phyloP scores from a whole-genome alignment of 2,888 invertebrate species.

The Leptopilina syphax region DNA sequence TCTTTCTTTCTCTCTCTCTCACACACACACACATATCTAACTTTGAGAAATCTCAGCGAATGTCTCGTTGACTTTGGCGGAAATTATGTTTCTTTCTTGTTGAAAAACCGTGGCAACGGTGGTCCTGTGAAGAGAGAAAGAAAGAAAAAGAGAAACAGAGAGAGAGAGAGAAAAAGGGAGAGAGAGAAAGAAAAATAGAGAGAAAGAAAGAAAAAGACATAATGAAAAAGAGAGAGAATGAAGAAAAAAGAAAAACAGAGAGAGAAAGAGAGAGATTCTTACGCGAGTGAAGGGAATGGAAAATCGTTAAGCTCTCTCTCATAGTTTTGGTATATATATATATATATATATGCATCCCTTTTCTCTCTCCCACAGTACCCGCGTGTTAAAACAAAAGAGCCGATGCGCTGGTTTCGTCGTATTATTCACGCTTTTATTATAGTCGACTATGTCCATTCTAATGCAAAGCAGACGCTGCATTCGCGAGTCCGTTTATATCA shows the following conservation, averaged over 20 bases:
- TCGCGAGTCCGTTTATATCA: slow-evolving; percentile 43
- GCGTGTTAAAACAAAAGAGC: slow-evolving; percentile 52
- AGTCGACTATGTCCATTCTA: slow-evolving; percentile 56
- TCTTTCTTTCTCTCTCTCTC: too few relatives aligned
- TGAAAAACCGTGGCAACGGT: slow-evolving; percentile 15
- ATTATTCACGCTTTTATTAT: slow-evolving; percentile 57
- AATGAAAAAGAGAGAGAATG: too few relatives aligned
- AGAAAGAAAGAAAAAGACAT: too few relatives aligned
- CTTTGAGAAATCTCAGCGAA: slow-evolving; percentile 9
- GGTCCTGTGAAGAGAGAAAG: background rate
- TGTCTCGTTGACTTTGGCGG: slow-evolving; percentile 29
- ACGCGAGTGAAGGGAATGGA: slow-evolving; percentile 23
- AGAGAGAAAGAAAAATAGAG: too few relatives aligned
- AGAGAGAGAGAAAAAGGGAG: too few relatives aligned
- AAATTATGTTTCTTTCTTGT: slow-evolving; percentile 30
- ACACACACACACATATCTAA: background rate
- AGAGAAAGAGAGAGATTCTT: background rate
- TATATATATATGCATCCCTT: slow-evolving; percentile 7
- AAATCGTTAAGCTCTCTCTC: slow-evolving; percentile 33
- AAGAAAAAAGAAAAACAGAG: too few relatives aligned
- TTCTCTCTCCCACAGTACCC: slow-evolving; percentile 28
- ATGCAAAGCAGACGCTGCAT: slow-evolving; percentile 56
- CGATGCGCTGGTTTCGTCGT: slow-evolving; percentile 48
- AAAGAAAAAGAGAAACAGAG: too few relatives aligned
- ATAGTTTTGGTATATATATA: slow-evolving; percentile 12